Percentiles rank a stretch among this genome's conserved stretches.
phyloP scores from a whole-genome alignment of 2,113 vertebrate genomes.

The Spheniscus mendiculus region DNA sequence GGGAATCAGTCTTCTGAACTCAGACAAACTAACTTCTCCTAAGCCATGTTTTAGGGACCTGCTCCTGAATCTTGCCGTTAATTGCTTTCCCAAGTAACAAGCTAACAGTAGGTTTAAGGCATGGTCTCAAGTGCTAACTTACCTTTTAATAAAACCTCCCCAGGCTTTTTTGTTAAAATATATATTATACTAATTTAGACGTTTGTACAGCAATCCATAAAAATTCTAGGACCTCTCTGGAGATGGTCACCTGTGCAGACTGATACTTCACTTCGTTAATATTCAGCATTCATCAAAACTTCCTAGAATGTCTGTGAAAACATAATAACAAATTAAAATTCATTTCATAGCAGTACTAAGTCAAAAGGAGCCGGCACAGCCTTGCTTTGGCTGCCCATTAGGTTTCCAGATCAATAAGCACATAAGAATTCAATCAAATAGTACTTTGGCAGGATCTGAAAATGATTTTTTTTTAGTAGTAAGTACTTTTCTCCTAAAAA shows the following conservation, averaged over 20 bases:
- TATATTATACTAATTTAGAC: neutral
- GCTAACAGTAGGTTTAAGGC: neutral
- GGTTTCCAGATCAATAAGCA: constrained; percentile 29
- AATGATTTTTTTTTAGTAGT: neutral
- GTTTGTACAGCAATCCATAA: neutral
- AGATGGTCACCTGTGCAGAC: neutral
- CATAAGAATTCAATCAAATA: constrained; percentile 5
- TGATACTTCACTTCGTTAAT: neutral
- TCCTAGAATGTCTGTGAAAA: neutral
- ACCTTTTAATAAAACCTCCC: neutral
- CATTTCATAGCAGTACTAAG: neutral
- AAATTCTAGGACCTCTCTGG: neutral
- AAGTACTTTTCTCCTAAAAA: neutral
- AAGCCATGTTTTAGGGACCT: neutral
- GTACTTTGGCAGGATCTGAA: neutral
- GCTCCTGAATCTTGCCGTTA: neutral
- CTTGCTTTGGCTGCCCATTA: neutral
- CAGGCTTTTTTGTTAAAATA: neutral
- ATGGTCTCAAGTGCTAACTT: neutral
- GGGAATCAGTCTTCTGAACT: neutral
- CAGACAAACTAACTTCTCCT: neutral
- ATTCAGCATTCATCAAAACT: neutral
- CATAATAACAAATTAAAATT: neutral
- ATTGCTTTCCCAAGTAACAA: neutral
- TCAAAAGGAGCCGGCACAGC: neutral